A percentile compares a stretch with the other conserved stretches of the same genome.
phyloP scores from a whole-genome alignment of 1,140 invertebrate genomes.

The Globodera ellingtonae region DNA sequence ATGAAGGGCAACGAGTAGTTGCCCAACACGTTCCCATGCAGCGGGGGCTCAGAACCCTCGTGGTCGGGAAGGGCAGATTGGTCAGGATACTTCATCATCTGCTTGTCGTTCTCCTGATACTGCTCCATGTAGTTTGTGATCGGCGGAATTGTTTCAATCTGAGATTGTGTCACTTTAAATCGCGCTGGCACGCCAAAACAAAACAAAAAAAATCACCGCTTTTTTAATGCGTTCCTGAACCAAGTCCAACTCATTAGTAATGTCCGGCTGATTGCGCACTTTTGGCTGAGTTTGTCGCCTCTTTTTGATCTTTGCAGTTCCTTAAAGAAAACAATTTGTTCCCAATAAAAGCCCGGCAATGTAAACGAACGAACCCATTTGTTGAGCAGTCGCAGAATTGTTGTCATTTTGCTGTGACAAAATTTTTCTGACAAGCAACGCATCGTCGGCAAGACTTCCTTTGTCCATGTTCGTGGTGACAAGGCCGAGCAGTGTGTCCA shows the following conservation, averaged over 20 bases:
- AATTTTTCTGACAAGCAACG: neutral
- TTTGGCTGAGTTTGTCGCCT: conserved; percentile 65
- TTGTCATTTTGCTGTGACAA: conserved; percentile 2
- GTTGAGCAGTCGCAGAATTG: neutral
- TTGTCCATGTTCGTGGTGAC: neutral
- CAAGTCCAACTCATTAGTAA: conserved; percentile 48
- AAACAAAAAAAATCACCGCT: conserved; percentile 3
- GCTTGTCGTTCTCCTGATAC: conserved; percentile 35
- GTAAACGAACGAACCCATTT: neutral
- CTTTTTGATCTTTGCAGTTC: conserved; percentile 51
- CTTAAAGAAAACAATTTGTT: conserved; percentile 7
- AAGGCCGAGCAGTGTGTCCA: neutral
- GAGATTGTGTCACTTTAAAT: conserved; percentile 14
- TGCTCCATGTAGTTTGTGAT: conserved; percentile 27
- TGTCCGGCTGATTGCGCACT: conserved; percentile 36
- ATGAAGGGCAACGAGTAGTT: conserved; percentile 35
- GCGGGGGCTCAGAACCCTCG: neutral
- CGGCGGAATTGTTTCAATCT: conserved; percentile 34
- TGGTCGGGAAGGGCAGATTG: conserved; percentile 40
- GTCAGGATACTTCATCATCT: conserved; percentile 42
- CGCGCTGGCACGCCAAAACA: neutral
- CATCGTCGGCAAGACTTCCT: neutral
- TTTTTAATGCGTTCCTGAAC: conserved; percentile 41
- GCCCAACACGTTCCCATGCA: conserved; percentile 1
- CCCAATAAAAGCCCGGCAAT: neutral